Percentiles rank a stretch among this genome's conserved stretches.
Evolutionary conservation across 2,797 vertebrate species (phyloP).

Genomic region (Eidolon dupreanum): DNA sequence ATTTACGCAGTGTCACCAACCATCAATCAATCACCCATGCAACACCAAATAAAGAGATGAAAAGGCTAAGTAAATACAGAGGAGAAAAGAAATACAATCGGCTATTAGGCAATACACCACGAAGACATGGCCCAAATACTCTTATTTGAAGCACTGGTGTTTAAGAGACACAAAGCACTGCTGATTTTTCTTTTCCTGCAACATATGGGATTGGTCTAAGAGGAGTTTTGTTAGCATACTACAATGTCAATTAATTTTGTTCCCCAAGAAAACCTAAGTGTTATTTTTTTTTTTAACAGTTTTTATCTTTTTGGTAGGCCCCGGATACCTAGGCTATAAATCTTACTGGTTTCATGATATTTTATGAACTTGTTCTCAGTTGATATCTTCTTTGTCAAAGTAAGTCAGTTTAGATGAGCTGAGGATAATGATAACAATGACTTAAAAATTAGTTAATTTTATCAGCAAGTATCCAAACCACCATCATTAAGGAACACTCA

Average conservation of each 20-base stretch:
- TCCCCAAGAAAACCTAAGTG: not conserved
- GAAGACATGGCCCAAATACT: not conserved
- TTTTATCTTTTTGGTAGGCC: not conserved
- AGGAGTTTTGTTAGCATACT: not conserved
- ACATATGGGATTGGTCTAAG: not conserved
- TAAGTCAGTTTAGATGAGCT: not conserved
- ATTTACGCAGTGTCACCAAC: not conserved
- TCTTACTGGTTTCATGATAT: not conserved
- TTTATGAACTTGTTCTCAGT: not conserved
- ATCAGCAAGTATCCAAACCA: not conserved
- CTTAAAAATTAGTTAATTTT: not conserved
- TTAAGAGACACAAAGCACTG: not conserved
- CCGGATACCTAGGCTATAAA: not conserved
- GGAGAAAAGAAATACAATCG: not conserved
- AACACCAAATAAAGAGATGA: conserved; percentile 16
- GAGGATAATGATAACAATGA: not conserved
- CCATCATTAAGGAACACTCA: not conserved
- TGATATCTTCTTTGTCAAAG: not conserved
- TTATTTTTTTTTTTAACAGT: not conserved
- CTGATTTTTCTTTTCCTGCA: not conserved
- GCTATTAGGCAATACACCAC: not conserved
- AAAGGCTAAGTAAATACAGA: conserved; percentile 17
- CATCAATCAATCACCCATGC: conserved; percentile 38
- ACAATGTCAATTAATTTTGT: not conserved
- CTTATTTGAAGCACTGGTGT: not conserved